Conservation (phyloP, 1,140 invertebrate genomes). For the Aradophagus sp. region DNA sequence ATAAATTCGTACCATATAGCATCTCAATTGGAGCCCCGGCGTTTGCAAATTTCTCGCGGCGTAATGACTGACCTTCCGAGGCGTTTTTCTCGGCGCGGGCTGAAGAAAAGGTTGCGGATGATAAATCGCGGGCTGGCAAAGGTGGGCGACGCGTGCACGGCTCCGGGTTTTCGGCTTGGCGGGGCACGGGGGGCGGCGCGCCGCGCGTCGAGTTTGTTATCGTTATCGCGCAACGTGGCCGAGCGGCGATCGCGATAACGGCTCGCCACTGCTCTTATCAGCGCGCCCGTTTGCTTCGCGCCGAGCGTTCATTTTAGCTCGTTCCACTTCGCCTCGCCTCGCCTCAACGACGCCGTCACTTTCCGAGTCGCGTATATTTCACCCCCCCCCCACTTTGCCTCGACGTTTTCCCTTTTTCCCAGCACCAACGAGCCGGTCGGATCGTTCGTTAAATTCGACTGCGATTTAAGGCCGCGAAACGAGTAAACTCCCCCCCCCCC, state of each 20-base stretch:
- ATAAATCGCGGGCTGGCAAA: slow-evolving; percentile 51
- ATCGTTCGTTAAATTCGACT: too few species aligned
- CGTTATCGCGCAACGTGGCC: slow-evolving; percentile 74
- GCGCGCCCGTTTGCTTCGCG: slow-evolving; percentile 65
- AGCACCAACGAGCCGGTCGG: too few species aligned
- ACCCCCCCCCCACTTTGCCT: slow-evolving; percentile 18
- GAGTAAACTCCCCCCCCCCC: too few species aligned
- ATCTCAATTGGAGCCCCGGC: too few species aligned
- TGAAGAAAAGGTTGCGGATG: slow-evolving; percentile 46
- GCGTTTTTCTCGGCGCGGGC: slow-evolving; percentile 9
- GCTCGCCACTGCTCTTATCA: slow-evolving; percentile 71
- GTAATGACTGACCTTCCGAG: slow-evolving; percentile 16
- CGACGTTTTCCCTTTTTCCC: too few species aligned
- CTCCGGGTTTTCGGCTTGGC: slow-evolving; percentile 47
- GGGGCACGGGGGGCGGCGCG: slow-evolving; percentile 26
- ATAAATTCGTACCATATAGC: too few species aligned
- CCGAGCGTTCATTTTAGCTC: slow-evolving; percentile 59
- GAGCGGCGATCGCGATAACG: slow-evolving; percentile 73
- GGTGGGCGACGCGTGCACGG: slow-evolving; percentile 55
- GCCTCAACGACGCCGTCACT: slow-evolving; percentile 62
- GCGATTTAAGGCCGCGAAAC: too few species aligned
- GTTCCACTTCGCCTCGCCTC: slow-evolving; percentile 63
- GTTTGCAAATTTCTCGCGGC: slow-evolving; percentile 1
- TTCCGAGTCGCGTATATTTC: slow-evolving; percentile 46
- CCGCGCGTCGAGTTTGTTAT: slow-evolving; percentile 72